These are phyloP conservation scores for Eumaeus atala DNA, from an alignment of 1,140 invertebrate species.

Conservation along the genomic window DNA sequence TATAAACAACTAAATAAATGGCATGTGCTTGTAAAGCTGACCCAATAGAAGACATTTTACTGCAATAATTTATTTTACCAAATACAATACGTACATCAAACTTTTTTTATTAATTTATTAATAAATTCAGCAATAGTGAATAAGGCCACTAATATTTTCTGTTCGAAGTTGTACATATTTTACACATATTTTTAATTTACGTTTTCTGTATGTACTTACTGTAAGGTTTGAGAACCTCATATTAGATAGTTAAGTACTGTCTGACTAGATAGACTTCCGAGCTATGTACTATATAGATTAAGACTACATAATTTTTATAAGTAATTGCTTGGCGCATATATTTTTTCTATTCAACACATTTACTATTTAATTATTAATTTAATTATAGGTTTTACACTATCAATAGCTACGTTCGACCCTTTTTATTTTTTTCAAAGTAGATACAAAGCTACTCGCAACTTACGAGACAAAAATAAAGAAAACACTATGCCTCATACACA, in stretches of 20 bases:
- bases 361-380: too few relatives aligned
- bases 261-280: slow-evolving; percentile 69
- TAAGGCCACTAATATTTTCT: slow-evolving; percentile 30
- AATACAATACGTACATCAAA: slow-evolving; percentile 11
- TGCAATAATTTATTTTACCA: slow-evolving; percentile 16
- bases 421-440: too few relatives aligned
- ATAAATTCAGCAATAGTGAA: too few relatives aligned
- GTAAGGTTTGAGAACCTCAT: slow-evolving; percentile 57
- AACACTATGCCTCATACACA: too few relatives aligned
- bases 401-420: too few relatives aligned
- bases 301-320: slow-evolving; percentile 22
- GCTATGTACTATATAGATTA: slow-evolving; percentile 67
- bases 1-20: not conserved
- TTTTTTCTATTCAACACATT: not conserved
- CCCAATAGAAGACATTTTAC: not conserved
- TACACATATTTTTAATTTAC: slow-evolving; percentile 65
- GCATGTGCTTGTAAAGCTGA: slow-evolving; percentile 7
- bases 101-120: slow-evolving; percentile 2
- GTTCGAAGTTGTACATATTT: slow-evolving; percentile 70
- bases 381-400: too few relatives aligned
- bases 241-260: slow-evolving; percentile 52
- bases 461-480: too few relatives aligned
- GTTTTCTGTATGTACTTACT: slow-evolving; percentile 46
- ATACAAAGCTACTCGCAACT: too few relatives aligned
- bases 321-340: not conserved